These are phyloP conservation scores for Zygaena filipendulae DNA, from an alignment of 2,888 invertebrate species.

Conservation along the genomic window DNA sequence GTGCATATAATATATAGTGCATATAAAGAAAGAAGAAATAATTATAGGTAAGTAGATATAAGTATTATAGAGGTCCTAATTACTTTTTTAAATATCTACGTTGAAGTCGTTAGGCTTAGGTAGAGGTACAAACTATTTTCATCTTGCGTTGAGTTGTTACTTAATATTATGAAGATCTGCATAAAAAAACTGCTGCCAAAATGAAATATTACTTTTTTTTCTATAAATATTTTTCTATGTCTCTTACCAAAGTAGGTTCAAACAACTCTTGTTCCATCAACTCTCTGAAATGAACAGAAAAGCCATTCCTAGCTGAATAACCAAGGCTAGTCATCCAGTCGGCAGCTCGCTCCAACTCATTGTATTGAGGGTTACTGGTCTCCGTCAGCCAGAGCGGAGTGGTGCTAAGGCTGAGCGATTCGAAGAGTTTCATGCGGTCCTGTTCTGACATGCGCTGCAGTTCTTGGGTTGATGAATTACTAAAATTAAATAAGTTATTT, in stretches of 20 bases:
- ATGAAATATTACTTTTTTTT: too few relatives aligned
- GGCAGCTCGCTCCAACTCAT: slow-evolving; percentile 68
- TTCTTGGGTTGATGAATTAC: slow-evolving; percentile 45
- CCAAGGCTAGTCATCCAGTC: slow-evolving; percentile 81
- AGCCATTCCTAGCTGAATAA: slow-evolving; percentile 76
- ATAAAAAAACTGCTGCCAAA: too few relatives aligned
- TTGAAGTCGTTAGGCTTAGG: too few relatives aligned
- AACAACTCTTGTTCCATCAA: slow-evolving; percentile 70
- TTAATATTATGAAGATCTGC: too few relatives aligned
- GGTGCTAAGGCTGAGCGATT: slow-evolving; percentile 28
- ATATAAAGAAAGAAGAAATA: too few relatives aligned
- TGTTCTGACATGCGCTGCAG: slow-evolving; percentile 37
- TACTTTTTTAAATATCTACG: too few relatives aligned
- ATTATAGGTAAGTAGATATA: too few relatives aligned
- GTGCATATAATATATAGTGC: too few relatives aligned
- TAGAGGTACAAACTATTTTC: too few relatives aligned
- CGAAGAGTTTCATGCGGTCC: slow-evolving; percentile 33
- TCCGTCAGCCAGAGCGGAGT: slow-evolving; percentile 53
- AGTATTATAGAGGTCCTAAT: too few relatives aligned
- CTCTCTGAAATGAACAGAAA: slow-evolving; percentile 77
- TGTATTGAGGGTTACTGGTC: slow-evolving; percentile 18
- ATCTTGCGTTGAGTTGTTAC: too few relatives aligned
- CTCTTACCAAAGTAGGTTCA: slow-evolving; percentile 72
- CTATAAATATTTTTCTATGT: too few relatives aligned
- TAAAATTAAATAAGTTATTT: slow-evolving; percentile 23